Conservation (phyloP, 2,113 vertebrate genomes). For the Esox niger region DNA sequence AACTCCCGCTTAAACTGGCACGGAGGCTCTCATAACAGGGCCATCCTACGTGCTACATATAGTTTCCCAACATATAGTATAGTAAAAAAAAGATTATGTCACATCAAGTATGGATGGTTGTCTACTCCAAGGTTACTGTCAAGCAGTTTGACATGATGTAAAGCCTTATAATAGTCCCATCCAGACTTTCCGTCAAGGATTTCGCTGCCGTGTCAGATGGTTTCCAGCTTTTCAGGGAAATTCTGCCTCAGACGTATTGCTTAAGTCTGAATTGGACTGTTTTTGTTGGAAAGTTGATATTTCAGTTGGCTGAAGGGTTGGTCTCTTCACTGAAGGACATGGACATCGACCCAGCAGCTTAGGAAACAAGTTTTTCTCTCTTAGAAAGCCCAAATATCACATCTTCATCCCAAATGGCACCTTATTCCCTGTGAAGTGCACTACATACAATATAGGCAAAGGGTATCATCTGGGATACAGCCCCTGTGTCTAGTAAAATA, state of each 20-base stretch:
- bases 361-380: constrained; percentile 6
- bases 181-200: constrained; percentile 28
- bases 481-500: background rate
- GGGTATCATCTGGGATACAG: too few relatives aligned
- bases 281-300: constrained; percentile 55
- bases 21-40: too few relatives aligned
- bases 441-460: too few relatives aligned
- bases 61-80: too few relatives aligned
- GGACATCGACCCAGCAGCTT: constrained; percentile 17
- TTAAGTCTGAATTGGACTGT: constrained; percentile 43
- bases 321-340: constrained; percentile 17
- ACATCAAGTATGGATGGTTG: too few relatives aligned
- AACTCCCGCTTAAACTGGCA: too few relatives aligned
- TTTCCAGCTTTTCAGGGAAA: constrained; percentile 43
- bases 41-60: too few relatives aligned
- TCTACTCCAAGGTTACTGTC: too few relatives aligned
- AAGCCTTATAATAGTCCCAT: constrained; percentile 26
- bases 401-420: background rate
- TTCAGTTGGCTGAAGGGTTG: constrained; percentile 39
- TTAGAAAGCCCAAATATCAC: background rate
- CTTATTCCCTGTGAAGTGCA: too few relatives aligned
- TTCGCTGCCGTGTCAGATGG: constrained; percentile 45
- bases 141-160: background rate
- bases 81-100: too few relatives aligned
- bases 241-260: constrained; percentile 40